A percentile compares a stretch with the other conserved stretches of the same genome.
Conservation (phyloP, 37 sponge, comb jelly and placozoan genomes). For the Hormiphora californensis region DNA sequence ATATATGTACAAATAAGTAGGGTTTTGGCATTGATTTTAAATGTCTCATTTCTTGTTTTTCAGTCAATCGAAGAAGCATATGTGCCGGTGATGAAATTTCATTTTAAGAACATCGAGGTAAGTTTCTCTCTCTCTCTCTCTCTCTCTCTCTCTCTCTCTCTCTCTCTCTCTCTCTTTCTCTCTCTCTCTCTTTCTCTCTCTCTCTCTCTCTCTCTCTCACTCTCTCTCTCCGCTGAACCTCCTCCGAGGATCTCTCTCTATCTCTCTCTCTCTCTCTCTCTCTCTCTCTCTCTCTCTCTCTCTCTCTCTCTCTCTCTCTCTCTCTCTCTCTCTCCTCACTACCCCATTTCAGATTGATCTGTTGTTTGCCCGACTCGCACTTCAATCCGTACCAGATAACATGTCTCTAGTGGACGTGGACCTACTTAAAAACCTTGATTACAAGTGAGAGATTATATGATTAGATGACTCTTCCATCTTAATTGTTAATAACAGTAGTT, state of each 20-base stretch:
- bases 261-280: no score
- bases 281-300: not conserved
- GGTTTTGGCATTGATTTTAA: not conserved
- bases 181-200: no score
- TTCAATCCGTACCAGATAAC: slow-evolving; percentile 68
- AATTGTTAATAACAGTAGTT: not conserved
- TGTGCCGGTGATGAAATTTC: slow-evolving; percentile 97
- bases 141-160: no score
- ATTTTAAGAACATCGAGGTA: slow-evolving; percentile 92
- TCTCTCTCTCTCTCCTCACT: not conserved
- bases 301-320: not conserved
- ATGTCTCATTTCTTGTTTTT: not conserved
- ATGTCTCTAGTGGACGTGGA: slow-evolving; percentile 74
- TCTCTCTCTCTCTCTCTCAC: no score
- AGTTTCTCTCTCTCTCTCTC: no score
- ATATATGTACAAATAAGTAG: not conserved
- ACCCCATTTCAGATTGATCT: slow-evolving; percentile 74
- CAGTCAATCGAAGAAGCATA: slow-evolving; percentile 90
- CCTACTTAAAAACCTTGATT: slow-evolving; percentile 88
- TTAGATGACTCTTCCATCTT: not conserved
- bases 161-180: no score
- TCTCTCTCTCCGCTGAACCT: no score
- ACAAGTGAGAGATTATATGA: slow-evolving; percentile 63
- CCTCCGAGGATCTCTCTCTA: no score
- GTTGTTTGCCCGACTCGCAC: slow-evolving; percentile 87